Conservation (phyloP, 1,140 invertebrate genomes). For the Tachypleus tridentatus region DNA sequence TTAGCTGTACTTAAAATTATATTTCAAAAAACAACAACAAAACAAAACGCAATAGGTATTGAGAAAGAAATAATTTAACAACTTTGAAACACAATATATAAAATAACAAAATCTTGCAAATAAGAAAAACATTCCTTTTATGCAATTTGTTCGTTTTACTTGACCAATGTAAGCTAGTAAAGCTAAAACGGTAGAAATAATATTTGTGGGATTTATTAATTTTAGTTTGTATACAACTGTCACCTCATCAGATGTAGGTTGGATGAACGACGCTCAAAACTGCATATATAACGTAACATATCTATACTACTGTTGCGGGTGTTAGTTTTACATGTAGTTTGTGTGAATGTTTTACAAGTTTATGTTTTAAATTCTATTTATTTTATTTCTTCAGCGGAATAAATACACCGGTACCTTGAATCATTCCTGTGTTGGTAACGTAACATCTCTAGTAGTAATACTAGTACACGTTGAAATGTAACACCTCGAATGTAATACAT, state of each 20-base stretch:
- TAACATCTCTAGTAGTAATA: neutral
- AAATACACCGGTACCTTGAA: too few relatives aligned
- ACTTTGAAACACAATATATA: too few relatives aligned
- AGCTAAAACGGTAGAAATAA: too few relatives aligned
- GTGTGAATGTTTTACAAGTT: neutral
- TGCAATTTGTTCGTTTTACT: too few relatives aligned
- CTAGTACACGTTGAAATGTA: neutral
- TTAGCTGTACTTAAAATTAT: too few relatives aligned
- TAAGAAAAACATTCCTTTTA: too few relatives aligned
- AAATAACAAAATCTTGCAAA: too few relatives aligned
- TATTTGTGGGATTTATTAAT: slow-evolving; percentile 10
- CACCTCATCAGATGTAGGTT: slow-evolving; percentile 26
- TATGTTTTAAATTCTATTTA: neutral
- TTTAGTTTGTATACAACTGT: slow-evolving; percentile 30
- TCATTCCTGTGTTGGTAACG: neutral
- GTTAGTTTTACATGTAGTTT: neutral
- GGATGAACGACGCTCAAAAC: neutral
- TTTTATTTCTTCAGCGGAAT: too few relatives aligned
- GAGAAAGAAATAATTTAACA: too few relatives aligned
- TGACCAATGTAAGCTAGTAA: too few relatives aligned
- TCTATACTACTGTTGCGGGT: neutral
- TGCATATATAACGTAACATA: neutral
- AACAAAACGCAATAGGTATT: too few relatives aligned
- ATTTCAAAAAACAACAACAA: too few relatives aligned
- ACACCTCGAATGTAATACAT: slow-evolving; percentile 24